Evolutionary conservation across 2,888 invertebrate species (phyloP).

Genomic region (Limnephilus marmoratus): DNA sequence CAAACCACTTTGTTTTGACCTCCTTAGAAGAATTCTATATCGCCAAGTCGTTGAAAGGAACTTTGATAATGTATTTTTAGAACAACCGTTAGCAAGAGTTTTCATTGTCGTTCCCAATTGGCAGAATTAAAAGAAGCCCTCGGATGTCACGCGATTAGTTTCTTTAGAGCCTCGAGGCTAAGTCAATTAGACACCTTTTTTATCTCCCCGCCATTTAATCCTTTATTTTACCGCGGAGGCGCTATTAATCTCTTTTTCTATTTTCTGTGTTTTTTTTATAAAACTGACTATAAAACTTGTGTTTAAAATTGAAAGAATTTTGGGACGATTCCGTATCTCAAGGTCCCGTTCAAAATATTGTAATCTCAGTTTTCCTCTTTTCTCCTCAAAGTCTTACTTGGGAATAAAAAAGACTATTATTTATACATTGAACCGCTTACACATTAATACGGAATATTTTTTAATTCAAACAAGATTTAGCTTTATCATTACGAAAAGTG

Average conservation of each 20-base stretch:
- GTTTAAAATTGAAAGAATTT: too few species aligned
- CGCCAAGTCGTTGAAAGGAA: not conserved
- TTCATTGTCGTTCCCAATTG: not conserved
- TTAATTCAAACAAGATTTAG: too few species aligned
- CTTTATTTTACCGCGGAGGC: not conserved
- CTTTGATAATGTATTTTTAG: not conserved
- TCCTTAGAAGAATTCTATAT: not conserved
- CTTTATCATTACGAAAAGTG: too few species aligned
- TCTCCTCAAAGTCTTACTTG: too few species aligned
- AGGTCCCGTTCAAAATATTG: too few species aligned
- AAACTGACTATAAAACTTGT: not conserved
- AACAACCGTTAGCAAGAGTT: not conserved
- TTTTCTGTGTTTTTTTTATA: not conserved
- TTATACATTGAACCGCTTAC: too few species aligned
- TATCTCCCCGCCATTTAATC: not conserved
- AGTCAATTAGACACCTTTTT: not conserved
- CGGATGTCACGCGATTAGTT: not conserved
- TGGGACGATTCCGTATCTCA: too few species aligned
- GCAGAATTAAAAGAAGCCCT: not conserved
- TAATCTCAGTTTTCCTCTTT: too few species aligned
- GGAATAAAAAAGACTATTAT: too few species aligned
- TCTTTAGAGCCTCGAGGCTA: not conserved
- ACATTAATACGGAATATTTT: too few species aligned
- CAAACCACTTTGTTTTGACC: not conserved
- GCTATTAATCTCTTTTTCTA: not conserved